These are phyloP conservation scores for Sebastes fasciatus DNA, from an alignment of 2,113 vertebrate genomes.

Conservation along the genomic window DNA sequence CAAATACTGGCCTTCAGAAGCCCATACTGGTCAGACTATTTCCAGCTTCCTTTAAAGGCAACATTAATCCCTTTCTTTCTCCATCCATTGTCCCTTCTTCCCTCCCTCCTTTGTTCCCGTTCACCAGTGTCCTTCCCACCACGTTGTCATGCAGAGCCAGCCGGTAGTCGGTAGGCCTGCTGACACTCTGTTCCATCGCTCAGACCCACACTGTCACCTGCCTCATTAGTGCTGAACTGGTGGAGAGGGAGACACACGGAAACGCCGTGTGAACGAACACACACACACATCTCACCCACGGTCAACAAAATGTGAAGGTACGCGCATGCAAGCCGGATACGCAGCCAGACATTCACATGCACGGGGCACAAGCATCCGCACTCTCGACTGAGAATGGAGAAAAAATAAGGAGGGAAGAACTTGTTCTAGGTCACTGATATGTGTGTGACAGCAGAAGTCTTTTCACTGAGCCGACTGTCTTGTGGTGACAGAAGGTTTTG, in stretches of 20 bases:
- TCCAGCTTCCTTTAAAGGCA: slow-evolving; percentile 34
- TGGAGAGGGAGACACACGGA: slow-evolving; percentile 40
- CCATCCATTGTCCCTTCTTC: slow-evolving; percentile 31
- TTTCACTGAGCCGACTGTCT: slow-evolving; percentile 47
- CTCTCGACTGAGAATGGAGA: slow-evolving; percentile 29
- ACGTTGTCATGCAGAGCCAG: slow-evolving; percentile 73
- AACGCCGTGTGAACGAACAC: background rate
- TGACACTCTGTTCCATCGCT: slow-evolving; percentile 75
- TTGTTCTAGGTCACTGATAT: slow-evolving; percentile 57
- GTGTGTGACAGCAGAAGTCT: slow-evolving; percentile 50
- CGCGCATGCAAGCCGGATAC: background rate
- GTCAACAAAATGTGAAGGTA: slow-evolving; percentile 22
- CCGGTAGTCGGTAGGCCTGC: slow-evolving; percentile 60
- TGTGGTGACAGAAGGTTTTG: slow-evolving; percentile 64
- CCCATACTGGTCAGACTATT: slow-evolving; percentile 41
- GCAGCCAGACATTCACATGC: slow-evolving; percentile 35
- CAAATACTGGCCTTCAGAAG: slow-evolving; percentile 29
- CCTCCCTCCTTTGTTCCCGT: slow-evolving; percentile 43
- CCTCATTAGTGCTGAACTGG: slow-evolving; percentile 78
- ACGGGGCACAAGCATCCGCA: slow-evolving; percentile 32
- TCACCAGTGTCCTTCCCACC: slow-evolving; percentile 55
- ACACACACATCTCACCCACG: slow-evolving; percentile 5
- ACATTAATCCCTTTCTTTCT: slow-evolving; percentile 28
- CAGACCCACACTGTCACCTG: slow-evolving; percentile 78
- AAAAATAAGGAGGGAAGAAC: slow-evolving; percentile 57